Conservation (phyloP, 2,888 invertebrate genomes). For the Chouioia cunea region DNA sequence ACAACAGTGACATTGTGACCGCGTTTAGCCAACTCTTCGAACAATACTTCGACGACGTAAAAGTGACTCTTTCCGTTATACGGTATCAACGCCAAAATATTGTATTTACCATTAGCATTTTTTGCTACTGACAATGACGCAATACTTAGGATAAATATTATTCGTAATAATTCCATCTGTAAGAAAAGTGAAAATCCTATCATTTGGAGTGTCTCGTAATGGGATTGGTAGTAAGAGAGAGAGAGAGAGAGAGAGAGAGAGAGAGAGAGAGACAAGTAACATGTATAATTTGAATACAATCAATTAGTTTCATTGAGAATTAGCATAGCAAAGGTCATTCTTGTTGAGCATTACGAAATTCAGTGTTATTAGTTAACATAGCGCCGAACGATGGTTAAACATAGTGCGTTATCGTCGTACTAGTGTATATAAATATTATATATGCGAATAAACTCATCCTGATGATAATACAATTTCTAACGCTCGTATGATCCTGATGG, state of each 20-base stretch:
- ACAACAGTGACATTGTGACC: constrained; percentile 79
- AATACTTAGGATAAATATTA: not conserved
- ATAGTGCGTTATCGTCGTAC: constrained; percentile 3
- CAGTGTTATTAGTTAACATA: not conserved
- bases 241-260: not conserved
- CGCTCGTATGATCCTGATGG: not conserved
- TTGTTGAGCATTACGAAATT: not conserved
- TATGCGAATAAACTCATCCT: not conserved
- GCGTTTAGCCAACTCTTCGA: constrained; percentile 73
- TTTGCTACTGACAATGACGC: not conserved
- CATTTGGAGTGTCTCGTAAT: not conserved
- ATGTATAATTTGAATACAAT: constrained; percentile 3
- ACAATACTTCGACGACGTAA: constrained; percentile 73
- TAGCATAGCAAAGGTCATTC: not conserved
- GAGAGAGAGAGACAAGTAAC: not conserved
- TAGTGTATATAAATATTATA: too few species aligned
- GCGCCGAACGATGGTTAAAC: constrained; percentile 31
- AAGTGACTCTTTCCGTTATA: constrained; percentile 81
- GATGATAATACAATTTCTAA: constrained; percentile 26
- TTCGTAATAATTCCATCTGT: constrained; percentile 20
- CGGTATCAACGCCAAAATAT: constrained; percentile 76
- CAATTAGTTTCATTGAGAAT: not conserved
- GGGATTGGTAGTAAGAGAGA: too few species aligned
- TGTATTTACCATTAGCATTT: constrained; percentile 51
- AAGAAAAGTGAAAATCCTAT: not conserved